Base-by-base conservation (phyloP, 2,797 vertebrate species). In the Anableps anableps region DNA sequence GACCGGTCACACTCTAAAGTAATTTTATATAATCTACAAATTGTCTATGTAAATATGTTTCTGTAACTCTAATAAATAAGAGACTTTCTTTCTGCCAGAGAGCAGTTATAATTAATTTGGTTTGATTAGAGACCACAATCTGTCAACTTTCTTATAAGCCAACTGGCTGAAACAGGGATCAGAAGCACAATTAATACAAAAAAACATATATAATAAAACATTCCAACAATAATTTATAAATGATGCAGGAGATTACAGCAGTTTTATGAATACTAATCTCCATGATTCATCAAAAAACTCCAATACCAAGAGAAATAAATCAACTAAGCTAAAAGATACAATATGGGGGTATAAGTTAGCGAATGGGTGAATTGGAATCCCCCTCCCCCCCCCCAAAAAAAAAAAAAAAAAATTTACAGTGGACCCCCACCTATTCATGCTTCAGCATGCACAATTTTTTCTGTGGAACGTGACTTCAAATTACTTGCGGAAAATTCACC, bases 111-210 rank as follows among this genome's bases (percentile, higher is more conserved):
- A 4, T 66, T 38, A 38, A 66, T 36, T 36, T 66, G 3, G 62
- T 64, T 64, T 38, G 62, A 66, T 66, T 23, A 66, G 10, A 58
- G 53, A 58, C 26, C 26, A 55, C 26, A 66, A 66, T 21, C 17
- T 66, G 31, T 66, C 17, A 36, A 19, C 7, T 64, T 64, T 38
- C 34, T 66, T 38, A 36, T 10, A 3, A 66, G 19, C 0, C 17
- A 66, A 38, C 19, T 66, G 60, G 16, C 34, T 29, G 29, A 62
- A 34, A 62, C 23, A 38, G 21, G 21, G 34, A 68, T 68, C 64
- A 68, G 36, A 41, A 38, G 9, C 21, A 68, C 36, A 68, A 68
- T 68, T 41, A 68, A 68, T 68, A 68, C 9, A 66, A 68, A 68
- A 11, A 38, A 11, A 19, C 3, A n/a, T n/a, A n/a, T 68, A 68